Conservation (phyloP, 2,797 vertebrate genomes). For the Acanthopagrus latus region DNA sequence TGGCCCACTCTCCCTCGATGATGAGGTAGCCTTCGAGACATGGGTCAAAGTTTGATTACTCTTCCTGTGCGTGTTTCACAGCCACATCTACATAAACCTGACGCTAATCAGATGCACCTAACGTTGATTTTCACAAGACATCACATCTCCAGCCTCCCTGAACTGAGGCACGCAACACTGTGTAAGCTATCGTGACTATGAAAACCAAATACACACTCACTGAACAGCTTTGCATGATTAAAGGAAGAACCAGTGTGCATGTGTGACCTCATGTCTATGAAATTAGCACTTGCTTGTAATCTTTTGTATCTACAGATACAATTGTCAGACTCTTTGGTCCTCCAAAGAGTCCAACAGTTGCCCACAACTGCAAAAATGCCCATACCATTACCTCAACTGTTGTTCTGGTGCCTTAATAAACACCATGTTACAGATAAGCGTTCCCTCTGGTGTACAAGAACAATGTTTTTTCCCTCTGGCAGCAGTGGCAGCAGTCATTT, state of each 20-base stretch:
- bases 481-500: constrained; percentile 15
- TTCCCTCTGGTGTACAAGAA: constrained; percentile 10
- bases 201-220: constrained; percentile 35
- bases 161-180: constrained; percentile 19
- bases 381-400: constrained; percentile 18
- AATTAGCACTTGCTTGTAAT: constrained; percentile 53
- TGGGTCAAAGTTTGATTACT: constrained; percentile 46
- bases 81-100: constrained; percentile 14
- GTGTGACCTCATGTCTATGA: constrained; percentile 58
- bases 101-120: constrained; percentile 40
- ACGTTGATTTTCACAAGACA: constrained; percentile 28
- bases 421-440: neutral
- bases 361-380: constrained; percentile 4
- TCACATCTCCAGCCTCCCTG: constrained; percentile 4
- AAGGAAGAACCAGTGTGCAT: constrained; percentile 14
- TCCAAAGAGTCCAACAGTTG: neutral
- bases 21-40: constrained; percentile 10
- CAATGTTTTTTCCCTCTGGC: constrained; percentile 9
- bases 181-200: neutral
- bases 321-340: no score
- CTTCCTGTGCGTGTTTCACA: constrained; percentile 26
- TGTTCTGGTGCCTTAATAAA: constrained; percentile 23
- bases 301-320: neutral
- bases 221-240: constrained; percentile 33
- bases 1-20: constrained; percentile 1